These are phyloP conservation scores for Busseola fusca DNA, from an alignment of 2,888 invertebrate species.

Conservation along the genomic window DNA sequence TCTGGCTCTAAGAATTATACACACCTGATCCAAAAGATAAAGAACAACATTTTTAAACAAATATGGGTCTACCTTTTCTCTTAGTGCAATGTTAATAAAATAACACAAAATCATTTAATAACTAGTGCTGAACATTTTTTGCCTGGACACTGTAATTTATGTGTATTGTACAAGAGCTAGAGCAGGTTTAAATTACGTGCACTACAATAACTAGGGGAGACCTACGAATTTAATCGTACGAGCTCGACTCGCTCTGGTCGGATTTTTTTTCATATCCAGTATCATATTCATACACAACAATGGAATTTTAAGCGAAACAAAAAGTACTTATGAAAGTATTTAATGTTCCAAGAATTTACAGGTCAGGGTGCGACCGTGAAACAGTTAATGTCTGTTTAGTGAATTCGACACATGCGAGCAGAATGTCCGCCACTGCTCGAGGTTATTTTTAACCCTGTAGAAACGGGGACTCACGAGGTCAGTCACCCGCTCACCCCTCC, in stretches of 20 bases:
- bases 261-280: not conserved
- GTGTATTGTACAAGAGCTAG: not conserved
- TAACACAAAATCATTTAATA: too few relatives aligned
- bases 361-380: conserved; percentile 88
- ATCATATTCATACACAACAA: not conserved
- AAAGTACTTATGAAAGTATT: conserved; percentile 15
- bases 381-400: conserved; percentile 87
- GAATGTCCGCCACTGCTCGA: conserved; percentile 85
- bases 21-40: not conserved
- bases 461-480: conserved; percentile 87
- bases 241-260: not conserved
- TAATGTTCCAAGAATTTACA: conserved; percentile 79
- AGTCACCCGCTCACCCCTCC: conserved; percentile 86
- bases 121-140: not conserved
- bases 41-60: not conserved
- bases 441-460: conserved; percentile 88
- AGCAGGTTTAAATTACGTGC: not conserved
- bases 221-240: not conserved
- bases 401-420: conserved; percentile 88
- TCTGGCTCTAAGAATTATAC: not conserved
- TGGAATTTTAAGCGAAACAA: conserved; percentile 27
- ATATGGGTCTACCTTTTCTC: not conserved
- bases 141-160: not conserved
- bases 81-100: not conserved
- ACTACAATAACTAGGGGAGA: not conserved